Evolutionary conservation across 2,797 vertebrate genomes (phyloP).

Genomic region (Falco concolor): DNA sequence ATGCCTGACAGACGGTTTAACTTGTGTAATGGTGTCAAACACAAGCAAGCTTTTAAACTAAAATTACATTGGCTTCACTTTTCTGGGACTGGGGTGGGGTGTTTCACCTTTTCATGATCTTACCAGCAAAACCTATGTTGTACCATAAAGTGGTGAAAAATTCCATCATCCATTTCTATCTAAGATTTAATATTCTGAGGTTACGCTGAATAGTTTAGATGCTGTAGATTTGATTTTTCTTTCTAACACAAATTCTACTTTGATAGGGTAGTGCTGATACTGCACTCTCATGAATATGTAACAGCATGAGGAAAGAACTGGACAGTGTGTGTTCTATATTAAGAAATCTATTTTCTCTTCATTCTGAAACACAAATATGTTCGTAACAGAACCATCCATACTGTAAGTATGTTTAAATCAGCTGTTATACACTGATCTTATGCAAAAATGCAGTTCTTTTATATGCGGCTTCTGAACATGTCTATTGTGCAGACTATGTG

Average conservation of each 20-base stretch:
- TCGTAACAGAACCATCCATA: neutral
- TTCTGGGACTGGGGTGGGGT: neutral
- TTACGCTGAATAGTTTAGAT: neutral
- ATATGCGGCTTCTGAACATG: neutral
- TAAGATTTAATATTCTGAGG: neutral
- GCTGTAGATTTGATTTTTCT: neutral
- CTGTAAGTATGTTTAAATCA: neutral
- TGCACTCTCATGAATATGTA: conserved; percentile 42
- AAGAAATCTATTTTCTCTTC: conserved; percentile 33
- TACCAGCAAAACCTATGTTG: neutral
- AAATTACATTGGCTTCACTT: neutral
- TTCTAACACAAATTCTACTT: neutral
- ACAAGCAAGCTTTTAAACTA: neutral
- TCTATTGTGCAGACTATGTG: neutral
- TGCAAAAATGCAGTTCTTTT: neutral
- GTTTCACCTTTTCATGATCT: neutral
- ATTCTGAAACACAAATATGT: conserved; percentile 9
- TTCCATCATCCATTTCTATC: neutral
- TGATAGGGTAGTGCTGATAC: neutral
- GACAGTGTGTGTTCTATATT: conserved; percentile 16
- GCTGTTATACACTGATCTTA: neutral
- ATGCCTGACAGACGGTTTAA: neutral
- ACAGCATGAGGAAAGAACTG: neutral
- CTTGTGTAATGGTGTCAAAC: neutral
- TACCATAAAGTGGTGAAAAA: neutral